phyloP scores from a whole-genome alignment of 2,797 vertebrate genomes.

The Parambassis ranga region DNA sequence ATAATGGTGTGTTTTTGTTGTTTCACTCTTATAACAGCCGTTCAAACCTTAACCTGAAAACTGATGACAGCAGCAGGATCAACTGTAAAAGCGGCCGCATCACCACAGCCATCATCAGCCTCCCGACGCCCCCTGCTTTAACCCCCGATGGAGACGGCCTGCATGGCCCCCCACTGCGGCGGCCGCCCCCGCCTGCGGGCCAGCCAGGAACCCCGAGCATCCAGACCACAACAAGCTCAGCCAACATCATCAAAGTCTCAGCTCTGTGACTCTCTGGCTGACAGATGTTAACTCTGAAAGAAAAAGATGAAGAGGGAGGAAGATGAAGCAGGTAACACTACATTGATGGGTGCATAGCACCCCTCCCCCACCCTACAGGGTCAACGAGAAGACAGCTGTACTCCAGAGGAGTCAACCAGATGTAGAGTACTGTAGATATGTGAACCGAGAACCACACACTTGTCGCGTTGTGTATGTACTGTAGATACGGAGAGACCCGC shows the following conservation, averaged over 20 bases:
- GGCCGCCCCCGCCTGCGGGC: slow-evolving; percentile 72
- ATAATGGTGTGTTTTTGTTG: too few relatives aligned
- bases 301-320: not conserved
- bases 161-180: slow-evolving; percentile 66
- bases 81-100: slow-evolving; percentile 92
- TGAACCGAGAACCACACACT: slow-evolving; percentile 39
- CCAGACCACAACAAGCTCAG: slow-evolving; percentile 83
- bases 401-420: slow-evolving; percentile 25
- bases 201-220: slow-evolving; percentile 72
- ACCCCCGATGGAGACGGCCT: slow-evolving; percentile 84
- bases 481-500: slow-evolving; percentile 47
- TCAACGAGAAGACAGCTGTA: slow-evolving; percentile 18
- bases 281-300: slow-evolving; percentile 22
- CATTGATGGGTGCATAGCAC: slow-evolving; percentile 19
- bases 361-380: slow-evolving; percentile 13
- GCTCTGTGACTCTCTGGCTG: slow-evolving; percentile 85
- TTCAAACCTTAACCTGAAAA: slow-evolving; percentile 93
- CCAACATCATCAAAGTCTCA: slow-evolving; percentile 92
- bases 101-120: slow-evolving; percentile 99
- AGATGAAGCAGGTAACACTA: slow-evolving; percentile 18
- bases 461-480: slow-evolving; percentile 45
- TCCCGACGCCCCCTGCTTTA: slow-evolving; percentile 86
- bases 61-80: slow-evolving; percentile 85
- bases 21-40: slow-evolving; percentile 75
- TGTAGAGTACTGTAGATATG: slow-evolving; percentile 49